Conservation (phyloP, 1,140 invertebrate genomes). For the Palaemon carinicauda region DNA sequence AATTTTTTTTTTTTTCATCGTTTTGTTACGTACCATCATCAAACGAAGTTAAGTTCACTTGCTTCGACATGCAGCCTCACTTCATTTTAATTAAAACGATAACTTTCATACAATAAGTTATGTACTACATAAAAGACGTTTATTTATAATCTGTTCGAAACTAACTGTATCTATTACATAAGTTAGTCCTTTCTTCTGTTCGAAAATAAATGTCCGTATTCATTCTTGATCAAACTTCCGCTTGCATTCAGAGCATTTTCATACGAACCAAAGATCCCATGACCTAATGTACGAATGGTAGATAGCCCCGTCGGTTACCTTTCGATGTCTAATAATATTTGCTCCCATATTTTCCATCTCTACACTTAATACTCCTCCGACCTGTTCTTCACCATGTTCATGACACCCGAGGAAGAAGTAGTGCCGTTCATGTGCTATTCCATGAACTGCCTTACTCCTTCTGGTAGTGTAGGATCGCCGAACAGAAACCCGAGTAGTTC, state of each 20-base stretch:
- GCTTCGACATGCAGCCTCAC: too few species aligned
- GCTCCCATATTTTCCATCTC: background rate
- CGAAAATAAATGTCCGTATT: too few species aligned
- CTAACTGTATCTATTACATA: too few species aligned
- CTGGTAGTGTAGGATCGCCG: background rate
- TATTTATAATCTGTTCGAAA: too few species aligned
- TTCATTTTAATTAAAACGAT: too few species aligned
- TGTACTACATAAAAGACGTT: too few species aligned
- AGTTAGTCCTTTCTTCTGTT: too few species aligned
- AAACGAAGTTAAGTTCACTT: too few species aligned
- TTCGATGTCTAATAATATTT: background rate
- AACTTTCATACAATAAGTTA: too few species aligned
- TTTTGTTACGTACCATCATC: too few species aligned
- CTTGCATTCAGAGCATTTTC: background rate
- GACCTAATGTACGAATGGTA: background rate
- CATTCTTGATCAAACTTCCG: background rate
- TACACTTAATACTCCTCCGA: background rate
- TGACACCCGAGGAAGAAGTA: background rate
- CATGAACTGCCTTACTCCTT: background rate
- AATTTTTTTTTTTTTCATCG: too few species aligned
- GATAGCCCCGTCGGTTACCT: background rate
- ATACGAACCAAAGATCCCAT: background rate
- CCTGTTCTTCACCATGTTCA: slow-evolving; percentile 14
- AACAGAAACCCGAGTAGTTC: background rate
- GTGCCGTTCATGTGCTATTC: background rate